Evolutionary conservation across 2,113 vertebrate genomes (phyloP), one percentile per base, ranked within the genome.

Genomic region (Bothrops jararaca): DNA sequence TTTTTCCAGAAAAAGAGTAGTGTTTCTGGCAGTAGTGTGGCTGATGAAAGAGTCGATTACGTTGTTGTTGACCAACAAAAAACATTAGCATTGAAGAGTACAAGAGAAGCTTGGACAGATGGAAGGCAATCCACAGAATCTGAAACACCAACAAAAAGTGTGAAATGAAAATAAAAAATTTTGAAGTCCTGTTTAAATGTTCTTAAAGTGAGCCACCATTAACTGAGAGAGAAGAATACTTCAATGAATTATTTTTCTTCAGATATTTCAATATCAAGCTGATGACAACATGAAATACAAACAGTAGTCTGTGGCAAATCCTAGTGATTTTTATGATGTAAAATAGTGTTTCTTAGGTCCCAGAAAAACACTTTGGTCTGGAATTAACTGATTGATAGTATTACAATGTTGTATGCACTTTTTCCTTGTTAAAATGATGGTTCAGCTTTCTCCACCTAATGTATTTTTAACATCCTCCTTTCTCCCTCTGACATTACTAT

Each of bases 61-160:
- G 99, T 99, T 29, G 98, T 99, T 86, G 99, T 99, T 45, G 99
- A 99, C 97, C 99, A 99, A 94, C 98, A 99, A 96, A 98, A 99
- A 91, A 99, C 99, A 0, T 97, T 99, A 89, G 99, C 99, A 34
- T 98, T 99, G 60, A 99, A 99, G 97, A 99, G 98, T 97, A 99
- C 99, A 10, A 96, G 99, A 54, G 98, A 99, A 95, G 99, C 99
- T 58, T 99, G 99, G 99, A 99, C 98, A 20, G 99, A 99, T 1
- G 99, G 98, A 50, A 98, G 99, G 9, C 99, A 99, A 97, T 99
- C 98, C 69, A 99, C 99, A 0, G 99, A 99, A 93, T 98, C 98
- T 0, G 99, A 99, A 94, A 98, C 98, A 0, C 97, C 98, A 90
- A 97, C 97, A 1, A 99, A 99, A 97, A 98, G 97, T 7, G 93